A percentile compares a stretch with the other conserved stretches of the same genome.
These are phyloP conservation scores for Busseola fusca DNA, from an alignment of 2,888 invertebrate species.

Conservation along the genomic window DNA sequence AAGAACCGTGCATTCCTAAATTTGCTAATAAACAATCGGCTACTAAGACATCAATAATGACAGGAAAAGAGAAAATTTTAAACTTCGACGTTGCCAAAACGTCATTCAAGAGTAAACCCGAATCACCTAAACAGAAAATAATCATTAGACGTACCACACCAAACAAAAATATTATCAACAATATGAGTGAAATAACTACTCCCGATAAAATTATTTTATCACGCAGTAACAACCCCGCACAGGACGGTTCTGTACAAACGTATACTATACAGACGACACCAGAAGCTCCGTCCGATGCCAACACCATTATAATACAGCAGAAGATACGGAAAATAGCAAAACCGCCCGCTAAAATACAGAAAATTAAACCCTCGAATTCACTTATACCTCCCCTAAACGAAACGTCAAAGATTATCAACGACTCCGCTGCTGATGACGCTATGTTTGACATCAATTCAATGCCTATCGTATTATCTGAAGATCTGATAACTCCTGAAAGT, in stretches of 20 bases:
- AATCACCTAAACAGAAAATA: slow-evolving; percentile 82
- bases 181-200: slow-evolving; percentile 74
- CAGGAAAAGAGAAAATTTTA: slow-evolving; percentile 84
- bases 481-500: slow-evolving; percentile 91
- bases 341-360: slow-evolving; percentile 77
- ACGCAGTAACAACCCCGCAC: slow-evolving; percentile 73
- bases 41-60: slow-evolving; percentile 75
- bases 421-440: slow-evolving; percentile 77
- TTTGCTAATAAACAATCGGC: slow-evolving; percentile 70
- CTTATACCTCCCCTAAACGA: slow-evolving; percentile 70
- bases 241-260: slow-evolving; percentile 82
- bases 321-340: slow-evolving; percentile 80
- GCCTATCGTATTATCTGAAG: slow-evolving; percentile 93
- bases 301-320: slow-evolving; percentile 82
- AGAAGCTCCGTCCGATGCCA: slow-evolving; percentile 76
- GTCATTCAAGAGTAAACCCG: slow-evolving; percentile 74
- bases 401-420: slow-evolving; percentile 69
- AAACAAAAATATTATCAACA: slow-evolving; percentile 77
- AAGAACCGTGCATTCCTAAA: slow-evolving; percentile 82
- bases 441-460: slow-evolving; percentile 93
- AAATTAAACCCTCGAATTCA: slow-evolving; percentile 77
- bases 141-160: slow-evolving; percentile 82
- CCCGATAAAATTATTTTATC: slow-evolving; percentile 85
- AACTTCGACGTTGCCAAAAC: slow-evolving; percentile 84
- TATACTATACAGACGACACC: slow-evolving; percentile 82